Base-by-base conservation (phyloP, 1,140 invertebrate species). In the Leucophenga varia region DNA sequence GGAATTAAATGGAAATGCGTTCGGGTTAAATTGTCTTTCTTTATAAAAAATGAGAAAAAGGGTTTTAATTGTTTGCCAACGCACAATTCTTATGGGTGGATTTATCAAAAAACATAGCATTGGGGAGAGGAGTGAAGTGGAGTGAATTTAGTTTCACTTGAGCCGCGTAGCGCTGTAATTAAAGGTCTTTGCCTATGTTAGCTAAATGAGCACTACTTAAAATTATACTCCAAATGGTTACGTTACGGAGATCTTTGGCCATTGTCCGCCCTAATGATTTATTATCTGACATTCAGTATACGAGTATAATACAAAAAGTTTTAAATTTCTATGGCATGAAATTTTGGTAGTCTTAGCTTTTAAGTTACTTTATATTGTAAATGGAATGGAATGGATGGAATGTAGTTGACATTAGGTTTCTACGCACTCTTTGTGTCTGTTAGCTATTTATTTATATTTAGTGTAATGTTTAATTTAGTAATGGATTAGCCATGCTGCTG, bases 401-500 rank as follows among this genome's bases (percentile, higher is more conserved):
- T 34, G 32, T 44, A n/a, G n/a, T n/a, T n/a, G n/a, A n/a, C n/a
- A n/a, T n/a, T n/a, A n/a, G n/a, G n/a, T n/a, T 38, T 31, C 40
- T 45, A 21, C 34, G 52, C 39, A 34, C 40, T 43, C 43, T 37
- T 17, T 30, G 28, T 39, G 25, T 57, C 54, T 65, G 64, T 63
- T 63, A 63, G 63, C 63, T 67, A 67, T 67, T 67, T 67, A 67
- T 68, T 68, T 67, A 52, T 63, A 67, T 67, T 67, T 67, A 67
- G 59, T 68, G 54, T 52, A 42, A 55, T 67, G 63, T 67, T 67
- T 67, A 67, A 67, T 67, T 67, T 67, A 67, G 63, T 67, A 67
- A 67, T 67, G 63, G 63, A 67, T 67, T 67, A 67, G 59, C 41
- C 46, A 18, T 8, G 14, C 3, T 34, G 4, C 32, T 19, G 44